Percentiles rank a stretch among this genome's conserved stretches.
Evolutionary conservation across 2,113 vertebrate genomes (phyloP).

Genomic region (Campylorhamphus procurvoides): DNA sequence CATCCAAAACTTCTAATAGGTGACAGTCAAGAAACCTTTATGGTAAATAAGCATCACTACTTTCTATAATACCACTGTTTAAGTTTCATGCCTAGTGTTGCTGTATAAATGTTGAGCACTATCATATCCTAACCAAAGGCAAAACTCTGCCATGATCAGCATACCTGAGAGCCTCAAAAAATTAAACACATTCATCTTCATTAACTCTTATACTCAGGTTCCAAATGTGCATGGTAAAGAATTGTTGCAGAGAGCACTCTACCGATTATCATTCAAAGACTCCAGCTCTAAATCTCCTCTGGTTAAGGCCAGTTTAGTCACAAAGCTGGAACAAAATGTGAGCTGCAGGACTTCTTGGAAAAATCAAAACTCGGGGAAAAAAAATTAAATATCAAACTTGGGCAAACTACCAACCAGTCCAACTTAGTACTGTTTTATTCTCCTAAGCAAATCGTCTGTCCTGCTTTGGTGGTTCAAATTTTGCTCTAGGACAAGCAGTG

Average conservation of each 20-base stretch:
- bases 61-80: neutral
- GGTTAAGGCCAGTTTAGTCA: neutral
- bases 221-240: neutral
- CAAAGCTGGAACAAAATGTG: neutral
- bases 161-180: neutral
- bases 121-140: neutral
- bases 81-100: neutral
- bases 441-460: neutral
- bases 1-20: neutral
- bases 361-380: neutral
- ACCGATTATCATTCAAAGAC: neutral
- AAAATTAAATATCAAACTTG: neutral
- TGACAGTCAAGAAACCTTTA: neutral
- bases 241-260: neutral
- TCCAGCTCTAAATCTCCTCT: neutral
- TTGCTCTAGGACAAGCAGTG: neutral
- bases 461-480: neutral
- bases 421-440: neutral
- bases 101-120: neutral
- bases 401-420: neutral
- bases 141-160: neutral
- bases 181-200: rapidly evolving
- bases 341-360: neutral
- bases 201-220: neutral
- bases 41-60: neutral